Base-by-base conservation (phyloP, 2,113 vertebrate genomes). In the Anarhynchus alexandrinus region DNA sequence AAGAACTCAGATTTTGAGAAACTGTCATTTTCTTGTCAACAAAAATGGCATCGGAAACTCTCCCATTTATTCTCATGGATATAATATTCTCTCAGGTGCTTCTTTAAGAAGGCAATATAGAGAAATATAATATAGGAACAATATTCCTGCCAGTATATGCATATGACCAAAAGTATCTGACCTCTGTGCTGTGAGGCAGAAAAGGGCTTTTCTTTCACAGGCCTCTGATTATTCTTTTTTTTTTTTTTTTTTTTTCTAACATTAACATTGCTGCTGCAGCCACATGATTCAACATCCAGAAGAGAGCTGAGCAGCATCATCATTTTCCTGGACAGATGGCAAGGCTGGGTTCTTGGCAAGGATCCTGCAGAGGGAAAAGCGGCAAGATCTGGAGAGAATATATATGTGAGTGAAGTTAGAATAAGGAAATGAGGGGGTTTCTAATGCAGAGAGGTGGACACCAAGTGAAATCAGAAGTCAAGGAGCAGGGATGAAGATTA, bases 271-370 rank as follows among this genome's bases (percentile, higher is more conserved):
- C 45, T 88, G 64, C 80, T 92, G 82, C 90, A 96, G 88, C 67
- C 88, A 82, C 71, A 73, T 12, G 4, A 51, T 78, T 78, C 77
- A 91, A 64, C 55, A 93, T 71, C 86, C 88, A 95, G 92, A 93
- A 94, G 61, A 87, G 73, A 90, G 78, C 64, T 95, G 79, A 97
- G 82, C 84, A 91, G 36, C 80, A 78, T 66, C 82, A 86, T 88
- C 54, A 20, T 55, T 93, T 90, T 71, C 80, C 62, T 61, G 83
- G 86, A 77, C 96, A 96, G 90, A 96, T 95, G 96, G 96, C 69
- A 91, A 86, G 55, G 65, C 61, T 93, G 90, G 34, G 69, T 26
- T 91, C 90, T 86, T 96, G 96, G 92, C 90, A 96, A 92, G 57
- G 52, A 92, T 82, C 22, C 51, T 83, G 71, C 29, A 78, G 69